Evolutionary conservation across 1,140 invertebrate genomes (phyloP), one percentile per base, ranked within the genome.

Genomic region (Philaenus spumarius): DNA sequence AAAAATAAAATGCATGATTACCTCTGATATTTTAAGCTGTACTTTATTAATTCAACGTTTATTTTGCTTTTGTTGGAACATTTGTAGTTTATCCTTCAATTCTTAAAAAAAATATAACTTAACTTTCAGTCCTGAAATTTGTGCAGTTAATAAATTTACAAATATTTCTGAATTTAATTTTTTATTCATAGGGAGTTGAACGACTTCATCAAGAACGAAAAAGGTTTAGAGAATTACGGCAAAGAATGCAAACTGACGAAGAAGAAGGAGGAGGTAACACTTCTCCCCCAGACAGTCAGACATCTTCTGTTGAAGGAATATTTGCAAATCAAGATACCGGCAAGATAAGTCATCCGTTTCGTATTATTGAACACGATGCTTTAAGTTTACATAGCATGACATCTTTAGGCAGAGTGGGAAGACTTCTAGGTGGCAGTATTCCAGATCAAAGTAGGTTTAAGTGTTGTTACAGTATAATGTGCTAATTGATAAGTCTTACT

Each of bases 371-470:
- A 63, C 87, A 89, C 65, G 90, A 93, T 72, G 84, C 89, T 51
- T 78, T 90, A 66, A 91, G 88, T 69, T 76, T 93, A 64, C 88
- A 92, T 69, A 92, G 89, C 72, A 85, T 90, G 77, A 89, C 88
- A 62, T 91, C 89, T 58, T 73, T 92, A 60, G 89, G 88, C 20
- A 78, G 89, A 64, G 83, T 90, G 55, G 87, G 88, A 15, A 74
- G 85, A 58, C 85, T 90, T 65, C 75, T 89, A 55, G 82, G 83
- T 22, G 85, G 85, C 50, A 39, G 5, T 48, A 77, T 76, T 23
- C 42, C 45, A 34, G 60, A 58, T 20, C 35, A 26, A 24, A 43
- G 39, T 60, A 17, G 6, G 47, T 46, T 17, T 17, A 46, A n/a
- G n/a, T n/a, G n/a, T n/a, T n/a, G n/a, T n/a, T n/a, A n/a, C n/a